These are phyloP conservation scores for Aptenodytes patagonicus DNA, from an alignment of 2,113 vertebrate genomes.

Conservation along the genomic window DNA sequence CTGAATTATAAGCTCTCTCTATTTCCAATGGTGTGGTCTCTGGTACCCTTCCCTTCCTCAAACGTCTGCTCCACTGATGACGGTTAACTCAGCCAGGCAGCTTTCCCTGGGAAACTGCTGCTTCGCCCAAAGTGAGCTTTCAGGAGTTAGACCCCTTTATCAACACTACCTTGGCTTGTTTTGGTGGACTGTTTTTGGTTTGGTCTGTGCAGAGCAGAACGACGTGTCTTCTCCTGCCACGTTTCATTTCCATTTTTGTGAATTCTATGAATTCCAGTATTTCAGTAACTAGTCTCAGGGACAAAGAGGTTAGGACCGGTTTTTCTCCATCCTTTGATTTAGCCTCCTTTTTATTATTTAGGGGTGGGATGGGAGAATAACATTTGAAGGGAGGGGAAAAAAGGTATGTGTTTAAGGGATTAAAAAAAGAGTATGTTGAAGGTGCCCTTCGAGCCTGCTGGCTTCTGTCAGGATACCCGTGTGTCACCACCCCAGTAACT, in stretches of 20 bases:
- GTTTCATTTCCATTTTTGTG: neutral
- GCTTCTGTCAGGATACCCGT: neutral
- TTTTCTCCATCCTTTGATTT: neutral
- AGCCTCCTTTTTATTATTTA: neutral
- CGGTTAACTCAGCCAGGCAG: neutral
- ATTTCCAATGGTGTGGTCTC: neutral
- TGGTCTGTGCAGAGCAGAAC: neutral
- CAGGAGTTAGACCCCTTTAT: neutral
- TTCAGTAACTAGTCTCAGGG: neutral
- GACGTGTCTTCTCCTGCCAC: neutral
- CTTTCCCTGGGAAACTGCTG: neutral
- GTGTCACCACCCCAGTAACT: neutral
- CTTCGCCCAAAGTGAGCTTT: neutral
- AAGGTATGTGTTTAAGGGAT: neutral
- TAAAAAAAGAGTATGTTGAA: neutral
- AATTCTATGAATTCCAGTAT: neutral
- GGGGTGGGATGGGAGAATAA: neutral
- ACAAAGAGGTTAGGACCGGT: fast-evolving
- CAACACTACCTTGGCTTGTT: neutral
- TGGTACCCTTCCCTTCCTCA: neutral
- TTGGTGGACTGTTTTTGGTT: neutral
- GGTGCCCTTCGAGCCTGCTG: neutral
- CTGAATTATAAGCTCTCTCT: neutral
- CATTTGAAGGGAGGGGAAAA: neutral
- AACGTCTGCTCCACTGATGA: neutral